A percentile compares a stretch with the other conserved stretches of the same genome.
Evolutionary conservation across 2,797 vertebrate genomes (phyloP).

Genomic region (Coccyzus lansbergi): DNA sequence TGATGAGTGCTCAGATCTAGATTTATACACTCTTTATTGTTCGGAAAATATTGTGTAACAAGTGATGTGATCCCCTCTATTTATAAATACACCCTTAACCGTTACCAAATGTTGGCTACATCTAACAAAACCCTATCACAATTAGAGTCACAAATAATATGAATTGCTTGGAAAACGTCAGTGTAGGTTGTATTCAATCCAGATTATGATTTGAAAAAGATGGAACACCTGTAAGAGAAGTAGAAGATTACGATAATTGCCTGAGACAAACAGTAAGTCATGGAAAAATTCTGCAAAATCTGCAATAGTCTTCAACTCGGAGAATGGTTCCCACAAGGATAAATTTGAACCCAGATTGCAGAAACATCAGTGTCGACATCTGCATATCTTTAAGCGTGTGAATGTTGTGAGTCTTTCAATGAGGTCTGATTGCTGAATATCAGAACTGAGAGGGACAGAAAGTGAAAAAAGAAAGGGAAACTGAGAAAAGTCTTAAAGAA

Average conservation of each 20-base stretch:
- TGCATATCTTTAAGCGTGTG: background rate
- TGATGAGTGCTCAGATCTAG: background rate
- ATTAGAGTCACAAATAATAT: background rate
- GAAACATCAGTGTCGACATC: background rate
- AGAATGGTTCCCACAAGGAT: background rate
- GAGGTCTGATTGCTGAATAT: background rate
- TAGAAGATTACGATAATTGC: background rate
- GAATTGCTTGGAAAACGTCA: background rate
- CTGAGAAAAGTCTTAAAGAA: background rate
- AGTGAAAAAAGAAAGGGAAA: background rate
- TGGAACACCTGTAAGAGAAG: background rate
- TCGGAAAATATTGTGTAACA: background rate
- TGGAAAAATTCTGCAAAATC: slow-evolving; percentile 14
- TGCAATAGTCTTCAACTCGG: background rate
- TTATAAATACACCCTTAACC: background rate
- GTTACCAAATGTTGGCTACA: slow-evolving; percentile 12
- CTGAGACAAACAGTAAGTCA: background rate
- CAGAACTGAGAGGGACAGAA: background rate
- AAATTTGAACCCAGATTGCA: background rate
- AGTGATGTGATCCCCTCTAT: background rate
- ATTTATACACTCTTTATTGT: background rate
- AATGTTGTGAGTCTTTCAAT: background rate
- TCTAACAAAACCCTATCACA: background rate
- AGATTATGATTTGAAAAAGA: slow-evolving; percentile 4
- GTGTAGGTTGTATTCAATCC: background rate